Evolutionary conservation across 2,113 vertebrate species (phyloP), one percentile per base, ranked within the genome.

Genomic region (Muscicapa adusta): DNA sequence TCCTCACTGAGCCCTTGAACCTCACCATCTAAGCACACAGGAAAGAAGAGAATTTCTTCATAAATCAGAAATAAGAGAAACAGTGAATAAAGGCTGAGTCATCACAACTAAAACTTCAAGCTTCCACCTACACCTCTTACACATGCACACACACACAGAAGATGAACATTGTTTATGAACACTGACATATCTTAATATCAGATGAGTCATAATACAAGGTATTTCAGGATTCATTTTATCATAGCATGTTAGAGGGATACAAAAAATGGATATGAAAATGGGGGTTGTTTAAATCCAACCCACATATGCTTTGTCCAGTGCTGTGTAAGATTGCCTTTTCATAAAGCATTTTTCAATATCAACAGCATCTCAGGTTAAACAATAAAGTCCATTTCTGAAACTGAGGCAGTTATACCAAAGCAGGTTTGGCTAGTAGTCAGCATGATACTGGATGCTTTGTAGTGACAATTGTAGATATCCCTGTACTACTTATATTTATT

Each of bases 101-200:
- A 97, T 70, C 94, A 94, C 82, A 95, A 94, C 72, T 40, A 67
- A 65, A 90, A 70, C 73, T 93, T 76, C 88, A 88, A 88, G 58
- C 74, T 93, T 61, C 94, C 93, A 85, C 96, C 96, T 87, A 96
- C 96, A 94, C 58, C 75, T 94, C 91, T 95, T 66, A 68, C 76
- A 93, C 94, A 94, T 81, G 84, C 80, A 94, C 83, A 94, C 31
- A 88, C 56, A 96, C 56, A 91, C 13, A 83, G 75, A 93, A 66
- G 89, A 94, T 78, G 93, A 95, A 93, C 93, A 82, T 84, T 96
- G 95, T 95, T 95, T 94, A 87, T 94, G 93, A 94, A 90, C 79
- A 78, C 67, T 93, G 88, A 90, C 85, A 82, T 75, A 82, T 93
- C 90, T 88, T 94, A 84, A 85, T 91, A 93, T 43, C 93, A 95